phyloP scores from a whole-genome alignment of 2,888 invertebrate genomes.

The Drosophila neonasuta region DNA sequence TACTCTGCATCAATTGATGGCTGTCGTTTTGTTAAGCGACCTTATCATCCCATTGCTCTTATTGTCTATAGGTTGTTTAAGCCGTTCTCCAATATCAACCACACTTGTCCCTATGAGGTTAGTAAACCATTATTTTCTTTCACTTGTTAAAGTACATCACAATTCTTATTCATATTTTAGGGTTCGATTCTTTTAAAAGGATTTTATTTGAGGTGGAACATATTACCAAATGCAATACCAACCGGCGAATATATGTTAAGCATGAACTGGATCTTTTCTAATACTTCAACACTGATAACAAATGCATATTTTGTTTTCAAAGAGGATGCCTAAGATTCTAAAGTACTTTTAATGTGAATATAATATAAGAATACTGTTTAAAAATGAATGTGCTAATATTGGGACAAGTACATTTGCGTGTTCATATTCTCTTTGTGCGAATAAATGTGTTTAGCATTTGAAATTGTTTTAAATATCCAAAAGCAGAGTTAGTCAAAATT shows the following conservation, averaged over 20 bases:
- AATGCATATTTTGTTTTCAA: too few relatives aligned
- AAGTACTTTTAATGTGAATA: too few relatives aligned
- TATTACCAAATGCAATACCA: too few relatives aligned
- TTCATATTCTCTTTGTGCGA: conserved; percentile 19
- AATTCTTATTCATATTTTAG: background rate
- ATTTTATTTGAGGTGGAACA: too few relatives aligned
- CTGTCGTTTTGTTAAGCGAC: background rate
- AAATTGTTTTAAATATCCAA: background rate
- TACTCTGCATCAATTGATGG: background rate
- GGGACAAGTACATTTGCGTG: conserved; percentile 8
- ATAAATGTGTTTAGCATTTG: background rate
- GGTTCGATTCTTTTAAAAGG: too few relatives aligned
- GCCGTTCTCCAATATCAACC: background rate
- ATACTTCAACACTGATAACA: background rate
- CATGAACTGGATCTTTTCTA: background rate
- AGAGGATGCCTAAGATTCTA: too few relatives aligned
- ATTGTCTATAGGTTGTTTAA: background rate
- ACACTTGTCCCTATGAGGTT: background rate
- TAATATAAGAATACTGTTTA: background rate
- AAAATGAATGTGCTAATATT: too few relatives aligned
- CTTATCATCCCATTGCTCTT: background rate
- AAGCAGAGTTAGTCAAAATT: background rate
- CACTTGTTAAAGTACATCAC: too few relatives aligned
- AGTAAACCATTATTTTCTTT: background rate
- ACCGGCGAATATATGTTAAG: background rate